Conservation (phyloP, 2,888 invertebrate species). For the Scelioninae gen. 1 region DNA sequence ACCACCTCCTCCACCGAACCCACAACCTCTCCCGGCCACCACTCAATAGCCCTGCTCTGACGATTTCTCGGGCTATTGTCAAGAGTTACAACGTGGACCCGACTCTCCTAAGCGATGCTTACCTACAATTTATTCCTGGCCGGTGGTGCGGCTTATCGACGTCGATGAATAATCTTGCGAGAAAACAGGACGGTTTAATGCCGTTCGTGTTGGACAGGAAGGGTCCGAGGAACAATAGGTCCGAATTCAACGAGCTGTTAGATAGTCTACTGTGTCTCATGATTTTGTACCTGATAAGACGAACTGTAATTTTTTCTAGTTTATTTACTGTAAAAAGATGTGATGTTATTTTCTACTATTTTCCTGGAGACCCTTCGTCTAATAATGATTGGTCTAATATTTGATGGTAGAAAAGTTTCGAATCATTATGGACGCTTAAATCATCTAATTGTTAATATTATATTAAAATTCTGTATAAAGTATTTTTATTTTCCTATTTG, state of each 20-base stretch:
- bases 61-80: constrained; percentile 43
- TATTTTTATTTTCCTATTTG: too few relatives aligned
- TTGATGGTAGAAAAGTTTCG: constrained; percentile 14
- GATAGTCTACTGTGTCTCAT: constrained; percentile 8
- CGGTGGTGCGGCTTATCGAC: constrained; percentile 71
- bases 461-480: too few relatives aligned
- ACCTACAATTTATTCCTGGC: constrained; percentile 71
- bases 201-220: constrained; percentile 15
- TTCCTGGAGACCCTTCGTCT: constrained; percentile 14
- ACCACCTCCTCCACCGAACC: constrained; percentile 82
- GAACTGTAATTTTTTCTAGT: neutral
- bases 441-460: too few relatives aligned
- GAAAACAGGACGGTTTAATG: constrained; percentile 33
- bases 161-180: constrained; percentile 68
- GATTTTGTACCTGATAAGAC: constrained; percentile 37
- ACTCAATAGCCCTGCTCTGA: constrained; percentile 80
- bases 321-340: neutral
- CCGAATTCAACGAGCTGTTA: neutral
- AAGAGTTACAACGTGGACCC: constrained; percentile 59
- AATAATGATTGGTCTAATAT: neutral
- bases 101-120: constrained; percentile 60
- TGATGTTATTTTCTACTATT: constrained; percentile 9
- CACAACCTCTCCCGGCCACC: constrained; percentile 79
- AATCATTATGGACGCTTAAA: too few relatives aligned
- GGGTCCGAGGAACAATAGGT: constrained; percentile 18